Conservation (phyloP, 1,140 invertebrate species). For the Pararge aegeria region DNA sequence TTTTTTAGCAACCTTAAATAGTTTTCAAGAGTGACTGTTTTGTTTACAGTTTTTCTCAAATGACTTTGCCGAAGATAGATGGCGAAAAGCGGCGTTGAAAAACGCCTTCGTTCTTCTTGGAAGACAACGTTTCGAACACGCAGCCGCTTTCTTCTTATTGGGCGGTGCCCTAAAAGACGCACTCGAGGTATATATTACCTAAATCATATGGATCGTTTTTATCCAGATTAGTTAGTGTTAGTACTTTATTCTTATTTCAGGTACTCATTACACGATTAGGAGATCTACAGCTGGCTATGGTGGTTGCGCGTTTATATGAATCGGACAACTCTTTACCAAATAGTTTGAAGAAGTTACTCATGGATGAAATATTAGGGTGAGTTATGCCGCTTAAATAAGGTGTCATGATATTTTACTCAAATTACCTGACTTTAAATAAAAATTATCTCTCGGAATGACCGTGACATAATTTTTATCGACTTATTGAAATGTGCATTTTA, state of each 20-base stretch:
- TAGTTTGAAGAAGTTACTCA: slow-evolving; percentile 87
- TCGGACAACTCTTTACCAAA: slow-evolving; percentile 78
- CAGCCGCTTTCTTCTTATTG: slow-evolving; percentile 97
- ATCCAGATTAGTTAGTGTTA: no score
- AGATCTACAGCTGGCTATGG: slow-evolving; percentile 97
- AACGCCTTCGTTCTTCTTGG: slow-evolving; percentile 98
- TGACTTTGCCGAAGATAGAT: slow-evolving; percentile 95
- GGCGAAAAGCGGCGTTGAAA: slow-evolving; percentile 98
- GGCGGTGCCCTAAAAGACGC: slow-evolving; percentile 97
- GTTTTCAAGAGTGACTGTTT: no score
- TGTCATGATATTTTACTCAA: no score
- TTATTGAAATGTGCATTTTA: no score
- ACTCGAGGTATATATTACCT: slow-evolving; percentile 85
- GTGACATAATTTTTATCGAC: no score
- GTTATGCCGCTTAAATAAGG: neutral
- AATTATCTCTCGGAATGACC: no score
- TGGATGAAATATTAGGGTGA: slow-evolving; percentile 88
- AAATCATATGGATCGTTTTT: neutral
- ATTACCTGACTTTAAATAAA: neutral
- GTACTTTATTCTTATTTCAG: no score
- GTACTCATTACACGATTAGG: slow-evolving; percentile 95
- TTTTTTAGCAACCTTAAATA: no score
- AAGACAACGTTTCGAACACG: slow-evolving; percentile 96
- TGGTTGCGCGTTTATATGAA: slow-evolving; percentile 95
- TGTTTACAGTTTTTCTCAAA: slow-evolving; percentile 91